Base-by-base conservation (phyloP, 2,888 invertebrate species). In the Biston betularia region DNA sequence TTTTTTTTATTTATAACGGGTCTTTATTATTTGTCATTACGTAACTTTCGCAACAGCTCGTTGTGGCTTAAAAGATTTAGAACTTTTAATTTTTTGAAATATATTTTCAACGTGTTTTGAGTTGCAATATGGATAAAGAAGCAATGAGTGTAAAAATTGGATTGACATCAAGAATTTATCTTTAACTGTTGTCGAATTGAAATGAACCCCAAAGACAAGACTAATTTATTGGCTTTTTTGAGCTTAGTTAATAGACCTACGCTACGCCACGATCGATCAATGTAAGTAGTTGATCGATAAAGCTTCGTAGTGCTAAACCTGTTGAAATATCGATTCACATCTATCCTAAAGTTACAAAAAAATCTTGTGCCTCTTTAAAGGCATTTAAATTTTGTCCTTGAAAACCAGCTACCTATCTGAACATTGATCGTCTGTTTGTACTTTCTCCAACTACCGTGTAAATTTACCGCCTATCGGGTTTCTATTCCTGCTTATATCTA, bases 361-460 rank as follows among this genome's bases (percentile, higher is more conserved):
- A 12, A 6, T 4, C 9, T 11, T 1, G 14, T 38, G 15, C 15
- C n/a, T 50, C 14, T 53, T 24, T 12, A 10, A 0, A 15, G 38
- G 35, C 14, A 38, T 38, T 12, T 53, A 38, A 50, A 50, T 12
- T 53, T 53, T 53, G 38, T 53, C 38, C 52, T 53, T 53, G 52
- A 38, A n/a, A 35, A n/a, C n/a, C 38, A 38, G 15, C 58, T 72
- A 72, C 79, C 76, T 53, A 14, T 24, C 24, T n/a, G 24, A 81
- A 79, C 77, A 71, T 64, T 73, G 70, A 78, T 63, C 62, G 65
- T 60, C 66, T 89, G 79, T 89, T 87, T 88, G 84, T 73, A 87
- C 88, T 89, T 89, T 89, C 89, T 78, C 84, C 71, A 66, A 86
- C 88, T 87, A 84, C 85, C 82, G 84, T 80, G 65, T 70, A 68